These are phyloP conservation scores for Papilio helenus DNA, from an alignment of 1,140 invertebrate genomes.

Conservation along the genomic window DNA sequence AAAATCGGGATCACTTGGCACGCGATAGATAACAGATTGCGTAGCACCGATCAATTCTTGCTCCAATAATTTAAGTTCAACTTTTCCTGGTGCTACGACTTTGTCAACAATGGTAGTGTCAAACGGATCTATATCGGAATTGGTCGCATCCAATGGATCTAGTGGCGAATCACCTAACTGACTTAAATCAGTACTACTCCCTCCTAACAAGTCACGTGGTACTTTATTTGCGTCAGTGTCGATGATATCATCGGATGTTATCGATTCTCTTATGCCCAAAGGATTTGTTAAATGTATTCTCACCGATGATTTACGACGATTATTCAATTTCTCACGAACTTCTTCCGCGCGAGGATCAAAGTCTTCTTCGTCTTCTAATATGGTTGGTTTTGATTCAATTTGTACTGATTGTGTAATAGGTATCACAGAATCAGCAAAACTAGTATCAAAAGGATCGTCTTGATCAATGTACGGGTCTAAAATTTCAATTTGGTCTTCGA, in stretches of 20 bases:
- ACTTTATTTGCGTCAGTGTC: constrained; percentile 63
- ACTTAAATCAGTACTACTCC: constrained; percentile 90
- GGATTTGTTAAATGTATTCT: constrained; percentile 84
- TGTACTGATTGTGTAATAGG: constrained; percentile 77
- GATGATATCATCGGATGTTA: constrained; percentile 77
- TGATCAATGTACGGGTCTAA: constrained; percentile 71
- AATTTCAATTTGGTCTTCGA: constrained; percentile 81
- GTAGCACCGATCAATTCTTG: constrained; percentile 86
- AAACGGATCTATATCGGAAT: constrained; percentile 91
- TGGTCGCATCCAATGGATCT: constrained; percentile 84
- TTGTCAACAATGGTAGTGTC: constrained; percentile 91
- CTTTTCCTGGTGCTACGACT: constrained; percentile 87
- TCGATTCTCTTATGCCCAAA: constrained; percentile 79
- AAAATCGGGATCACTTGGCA: constrained; percentile 88
- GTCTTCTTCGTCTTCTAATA: constrained; percentile 86
- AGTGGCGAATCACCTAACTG: constrained; percentile 87
- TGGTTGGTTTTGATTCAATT: constrained; percentile 84
- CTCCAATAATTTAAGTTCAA: constrained; percentile 91
- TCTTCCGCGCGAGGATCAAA: constrained; percentile 88
- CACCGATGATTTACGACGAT: constrained; percentile 82
- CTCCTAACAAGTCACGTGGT: constrained; percentile 87
- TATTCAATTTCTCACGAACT: constrained; percentile 73
- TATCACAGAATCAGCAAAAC: constrained; percentile 90
- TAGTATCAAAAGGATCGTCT: constrained; percentile 93
- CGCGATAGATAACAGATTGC: constrained; percentile 74